These are phyloP conservation scores for Capreolus pygargus DNA, from an alignment of 2,113 vertebrate genomes.

Conservation along the genomic window DNA sequence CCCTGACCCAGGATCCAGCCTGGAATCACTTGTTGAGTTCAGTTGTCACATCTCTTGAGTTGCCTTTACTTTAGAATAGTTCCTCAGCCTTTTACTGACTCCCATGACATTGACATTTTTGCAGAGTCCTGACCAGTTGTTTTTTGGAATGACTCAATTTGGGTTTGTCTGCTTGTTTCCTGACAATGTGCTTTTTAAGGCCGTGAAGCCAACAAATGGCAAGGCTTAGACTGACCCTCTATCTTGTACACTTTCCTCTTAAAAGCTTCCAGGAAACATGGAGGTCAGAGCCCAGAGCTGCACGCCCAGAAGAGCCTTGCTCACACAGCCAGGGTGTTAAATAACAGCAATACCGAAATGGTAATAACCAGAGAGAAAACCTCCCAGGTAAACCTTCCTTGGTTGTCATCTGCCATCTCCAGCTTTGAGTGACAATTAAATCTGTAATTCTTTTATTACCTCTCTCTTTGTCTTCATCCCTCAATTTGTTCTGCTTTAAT, in stretches of 20 bases:
- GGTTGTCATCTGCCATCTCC: background rate
- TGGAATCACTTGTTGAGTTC: background rate
- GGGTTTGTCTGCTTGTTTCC: background rate
- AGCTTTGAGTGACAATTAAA: background rate
- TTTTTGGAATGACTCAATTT: background rate
- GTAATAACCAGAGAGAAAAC: background rate
- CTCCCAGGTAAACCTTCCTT: background rate
- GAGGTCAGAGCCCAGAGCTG: background rate
- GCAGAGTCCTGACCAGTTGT: background rate
- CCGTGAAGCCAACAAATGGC: background rate
- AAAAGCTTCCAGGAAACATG: background rate
- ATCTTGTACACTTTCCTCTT: background rate
- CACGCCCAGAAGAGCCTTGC: background rate
- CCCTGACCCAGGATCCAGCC: background rate
- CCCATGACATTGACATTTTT: background rate
- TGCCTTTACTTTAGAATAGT: background rate
- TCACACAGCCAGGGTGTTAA: background rate
- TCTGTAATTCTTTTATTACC: conserved; percentile 46
- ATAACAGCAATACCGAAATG: background rate
- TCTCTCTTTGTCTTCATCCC: conserved; percentile 30
- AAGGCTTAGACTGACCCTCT: background rate
- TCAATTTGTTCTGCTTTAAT: conserved; percentile 56
- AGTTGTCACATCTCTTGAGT: background rate
- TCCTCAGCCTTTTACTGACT: background rate
- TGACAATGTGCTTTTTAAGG: background rate